Evolutionary conservation across 2,888 invertebrate genomes (phyloP).

Genomic region (Tholera decimalis): DNA sequence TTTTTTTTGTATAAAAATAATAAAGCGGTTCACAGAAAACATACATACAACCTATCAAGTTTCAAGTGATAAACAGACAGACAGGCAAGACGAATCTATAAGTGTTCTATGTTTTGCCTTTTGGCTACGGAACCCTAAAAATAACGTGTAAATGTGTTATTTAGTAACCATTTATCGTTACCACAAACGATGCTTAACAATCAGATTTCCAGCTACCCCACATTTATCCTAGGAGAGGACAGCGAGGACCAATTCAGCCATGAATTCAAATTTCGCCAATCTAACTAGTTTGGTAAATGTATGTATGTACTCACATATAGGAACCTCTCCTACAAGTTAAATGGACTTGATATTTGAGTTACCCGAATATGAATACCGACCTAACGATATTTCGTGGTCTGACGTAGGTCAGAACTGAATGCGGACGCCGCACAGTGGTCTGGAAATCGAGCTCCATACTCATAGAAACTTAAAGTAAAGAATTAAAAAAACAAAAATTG

Average conservation of each 20-base stretch:
- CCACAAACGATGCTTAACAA: neutral
- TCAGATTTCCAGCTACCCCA: neutral
- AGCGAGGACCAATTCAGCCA: constrained; percentile 13
- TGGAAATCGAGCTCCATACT: too few species aligned
- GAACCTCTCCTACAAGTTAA: constrained; percentile 15
- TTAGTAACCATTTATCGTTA: too few species aligned
- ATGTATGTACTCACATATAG: neutral
- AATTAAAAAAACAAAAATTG: too few species aligned
- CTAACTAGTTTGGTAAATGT: constrained; percentile 10
- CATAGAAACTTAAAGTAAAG: too few species aligned
- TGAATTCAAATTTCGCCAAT: constrained; percentile 32
- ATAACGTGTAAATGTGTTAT: too few species aligned
- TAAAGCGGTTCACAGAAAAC: too few species aligned
- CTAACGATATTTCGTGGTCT: constrained; percentile 16
- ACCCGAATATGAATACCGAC: constrained; percentile 14
- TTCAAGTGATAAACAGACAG: too few species aligned
- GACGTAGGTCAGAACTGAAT: constrained; percentile 6
- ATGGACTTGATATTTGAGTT: constrained; percentile 36
- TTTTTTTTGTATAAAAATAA: too few species aligned
- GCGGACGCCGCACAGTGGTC: neutral
- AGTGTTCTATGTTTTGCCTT: too few species aligned
- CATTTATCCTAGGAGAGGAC: neutral
- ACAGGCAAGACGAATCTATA: too few species aligned
- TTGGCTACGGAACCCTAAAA: too few species aligned
- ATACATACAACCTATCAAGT: too few species aligned